Evolutionary conservation across 2,888 invertebrate species (phyloP), one percentile per base, ranked within the genome.

Genomic region (Bellardia pandia): DNA sequence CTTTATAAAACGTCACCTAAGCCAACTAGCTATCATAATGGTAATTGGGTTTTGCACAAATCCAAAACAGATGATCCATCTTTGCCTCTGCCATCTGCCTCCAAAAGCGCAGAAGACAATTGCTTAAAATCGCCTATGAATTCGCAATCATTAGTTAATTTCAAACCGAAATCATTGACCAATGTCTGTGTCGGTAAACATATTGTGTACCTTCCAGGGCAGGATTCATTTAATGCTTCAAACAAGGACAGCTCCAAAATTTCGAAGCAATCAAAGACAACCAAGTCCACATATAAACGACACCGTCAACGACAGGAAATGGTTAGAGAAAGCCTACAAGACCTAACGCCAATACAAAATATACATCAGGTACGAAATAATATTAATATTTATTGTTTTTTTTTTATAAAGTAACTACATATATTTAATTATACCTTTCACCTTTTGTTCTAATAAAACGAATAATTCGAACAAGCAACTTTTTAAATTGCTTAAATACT

Each of bases 41-140:
- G 95, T 90, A 95, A 98, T 92, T 98, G 98, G 98, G 95, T 97
- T 90, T 93, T 98, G 48, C 97, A 97, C 69, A 91, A 90, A 66
- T 90, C 89, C 7, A 75, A 85, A 40, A 9, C 45, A 56, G 64
- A 58, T 42, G 23, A 53, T 8, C 4, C 40, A 23, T n/a, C 30
- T 9, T 33, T 68, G 30, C 14, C 30, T 9, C 16, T 68, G 30
- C 14, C 68, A 13, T 40, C 23, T 0, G 2, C 45, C 0, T 6
- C 40, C 3, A 74, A 75, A 75, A 30, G 30, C 0, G 1, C 14
- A 11, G 45, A 33, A 13, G 33, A 58, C 3, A 58, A n/a, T n/a
- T 16, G 14, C 8, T 16, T 48, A 37, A 74, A 75, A 66, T 14
- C 45, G 91, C 91, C 90, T 23, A 23, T 60, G 9, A 90, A 89